phyloP scores from a whole-genome alignment of 2,113 vertebrate genomes.

The Psammodynastes pulverulentus region DNA sequence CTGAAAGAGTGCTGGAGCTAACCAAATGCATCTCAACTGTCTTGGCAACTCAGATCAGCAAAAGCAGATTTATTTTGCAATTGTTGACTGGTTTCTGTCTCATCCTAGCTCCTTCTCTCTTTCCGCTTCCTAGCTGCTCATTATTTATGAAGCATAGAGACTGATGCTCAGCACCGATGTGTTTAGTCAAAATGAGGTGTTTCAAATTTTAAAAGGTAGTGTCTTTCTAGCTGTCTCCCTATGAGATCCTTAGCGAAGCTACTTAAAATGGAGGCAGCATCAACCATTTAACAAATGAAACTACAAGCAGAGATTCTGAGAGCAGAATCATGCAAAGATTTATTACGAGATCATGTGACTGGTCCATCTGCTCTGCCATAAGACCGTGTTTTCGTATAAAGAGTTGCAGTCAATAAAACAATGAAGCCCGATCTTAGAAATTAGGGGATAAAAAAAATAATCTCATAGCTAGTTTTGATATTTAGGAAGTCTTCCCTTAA shows the following conservation, averaged over 20 bases:
- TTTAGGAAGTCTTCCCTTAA: not conserved
- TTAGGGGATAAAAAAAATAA: not conserved
- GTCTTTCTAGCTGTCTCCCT: constrained; percentile 4
- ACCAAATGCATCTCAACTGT: constrained; percentile 9
- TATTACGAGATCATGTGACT: not conserved
- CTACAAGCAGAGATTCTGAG: constrained; percentile 2
- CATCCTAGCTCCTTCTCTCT: not conserved
- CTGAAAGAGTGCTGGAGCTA: not conserved
- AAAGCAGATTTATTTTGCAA: constrained; percentile 24
- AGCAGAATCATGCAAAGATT: not conserved
- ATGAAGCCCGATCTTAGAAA: not conserved
- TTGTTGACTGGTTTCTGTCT: constrained; percentile 39
- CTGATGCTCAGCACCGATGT: constrained; percentile 32
- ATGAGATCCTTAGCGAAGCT: not conserved
- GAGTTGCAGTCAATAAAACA: not conserved
- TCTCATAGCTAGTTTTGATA: not conserved
- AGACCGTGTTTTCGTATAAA: not conserved
- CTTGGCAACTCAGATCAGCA: constrained; percentile 23
- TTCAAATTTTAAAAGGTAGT: constrained; percentile 34
- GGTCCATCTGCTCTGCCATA: not conserved
- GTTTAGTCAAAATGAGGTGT: constrained; percentile 21
- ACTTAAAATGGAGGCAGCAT: constrained; percentile 6
- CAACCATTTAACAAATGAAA: constrained; percentile 17
- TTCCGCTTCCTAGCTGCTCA: constrained; percentile 13
- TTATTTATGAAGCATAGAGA: constrained; percentile 42